These are phyloP conservation scores for Eristalis pertinax DNA, from an alignment of 2,888 invertebrate species.

Conservation along the genomic window DNA sequence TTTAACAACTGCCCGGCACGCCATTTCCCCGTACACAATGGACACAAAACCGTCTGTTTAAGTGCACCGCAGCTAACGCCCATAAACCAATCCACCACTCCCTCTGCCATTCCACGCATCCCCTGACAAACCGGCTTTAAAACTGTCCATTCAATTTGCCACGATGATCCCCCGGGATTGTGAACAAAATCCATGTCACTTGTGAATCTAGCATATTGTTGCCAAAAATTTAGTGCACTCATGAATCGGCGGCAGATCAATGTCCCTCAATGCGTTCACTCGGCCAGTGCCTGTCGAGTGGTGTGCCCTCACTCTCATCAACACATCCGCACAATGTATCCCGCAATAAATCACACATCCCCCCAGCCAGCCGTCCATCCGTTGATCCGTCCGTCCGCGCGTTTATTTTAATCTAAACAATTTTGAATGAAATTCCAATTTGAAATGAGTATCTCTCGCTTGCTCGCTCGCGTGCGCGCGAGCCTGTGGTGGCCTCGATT, in stretches of 20 bases:
- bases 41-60: too few species aligned
- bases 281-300: neutral
- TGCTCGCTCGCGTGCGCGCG: too few species aligned
- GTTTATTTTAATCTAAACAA: slow-evolving; percentile 23
- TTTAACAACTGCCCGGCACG: too few species aligned
- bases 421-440: slow-evolving; percentile 21
- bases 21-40: too few species aligned
- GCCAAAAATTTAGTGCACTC: neutral
- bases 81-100: too few species aligned
- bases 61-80: too few species aligned
- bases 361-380: neutral
- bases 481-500: neutral
- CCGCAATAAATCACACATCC: neutral
- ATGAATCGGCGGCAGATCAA: neutral
- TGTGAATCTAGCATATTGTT: neutral
- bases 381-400: neutral
- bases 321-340: neutral
- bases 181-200: neutral
- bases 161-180: neutral
- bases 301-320: neutral
- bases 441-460: neutral
- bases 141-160: neutral
- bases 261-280: neutral
- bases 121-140: neutral
- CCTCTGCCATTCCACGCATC: too few species aligned